These are phyloP conservation scores for Morpho achilles DNA, from an alignment of 2,888 invertebrate genomes.

Conservation along the genomic window DNA sequence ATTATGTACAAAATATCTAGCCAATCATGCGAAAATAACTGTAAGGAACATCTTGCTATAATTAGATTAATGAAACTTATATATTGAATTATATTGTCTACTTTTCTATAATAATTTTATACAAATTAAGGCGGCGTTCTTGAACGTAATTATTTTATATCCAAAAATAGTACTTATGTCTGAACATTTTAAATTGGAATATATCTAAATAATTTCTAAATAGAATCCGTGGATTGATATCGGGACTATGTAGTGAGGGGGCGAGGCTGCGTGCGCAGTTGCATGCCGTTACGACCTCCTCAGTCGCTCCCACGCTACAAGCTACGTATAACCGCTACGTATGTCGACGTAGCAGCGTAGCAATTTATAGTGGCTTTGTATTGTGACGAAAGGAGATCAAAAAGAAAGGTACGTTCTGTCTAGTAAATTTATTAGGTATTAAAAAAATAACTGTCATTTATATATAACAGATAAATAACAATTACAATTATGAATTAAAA, in stretches of 20 bases:
- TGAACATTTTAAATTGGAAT: slow-evolving; percentile 43
- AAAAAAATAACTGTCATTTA: too few species aligned
- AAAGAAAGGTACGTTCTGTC: slow-evolving; percentile 23
- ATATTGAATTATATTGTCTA: too few species aligned
- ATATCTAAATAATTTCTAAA: slow-evolving; percentile 56
- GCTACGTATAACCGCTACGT: slow-evolving; percentile 53
- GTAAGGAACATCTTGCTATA: too few species aligned
- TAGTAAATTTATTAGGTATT: neutral
- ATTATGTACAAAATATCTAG: too few species aligned
- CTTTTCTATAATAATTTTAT: too few species aligned
- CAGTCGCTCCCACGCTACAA: slow-evolving; percentile 67
- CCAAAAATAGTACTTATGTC: slow-evolving; percentile 2
- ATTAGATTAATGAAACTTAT: too few species aligned
- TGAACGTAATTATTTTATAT: too few species aligned
- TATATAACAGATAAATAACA: too few species aligned
- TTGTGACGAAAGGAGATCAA: slow-evolving; percentile 29
- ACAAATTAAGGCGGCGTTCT: too few species aligned
- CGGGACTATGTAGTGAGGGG: slow-evolving; percentile 65
- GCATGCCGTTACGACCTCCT: slow-evolving; percentile 55
- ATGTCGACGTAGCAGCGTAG: slow-evolving; percentile 50
- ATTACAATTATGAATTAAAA: too few species aligned
- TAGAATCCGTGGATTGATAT: slow-evolving; percentile 68
- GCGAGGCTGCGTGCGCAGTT: slow-evolving; percentile 73
- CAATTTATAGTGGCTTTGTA: slow-evolving; percentile 33
- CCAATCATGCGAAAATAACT: too few species aligned